Base-by-base conservation (phyloP, 1,140 invertebrate species). In the Branchinecta lindahli region DNA sequence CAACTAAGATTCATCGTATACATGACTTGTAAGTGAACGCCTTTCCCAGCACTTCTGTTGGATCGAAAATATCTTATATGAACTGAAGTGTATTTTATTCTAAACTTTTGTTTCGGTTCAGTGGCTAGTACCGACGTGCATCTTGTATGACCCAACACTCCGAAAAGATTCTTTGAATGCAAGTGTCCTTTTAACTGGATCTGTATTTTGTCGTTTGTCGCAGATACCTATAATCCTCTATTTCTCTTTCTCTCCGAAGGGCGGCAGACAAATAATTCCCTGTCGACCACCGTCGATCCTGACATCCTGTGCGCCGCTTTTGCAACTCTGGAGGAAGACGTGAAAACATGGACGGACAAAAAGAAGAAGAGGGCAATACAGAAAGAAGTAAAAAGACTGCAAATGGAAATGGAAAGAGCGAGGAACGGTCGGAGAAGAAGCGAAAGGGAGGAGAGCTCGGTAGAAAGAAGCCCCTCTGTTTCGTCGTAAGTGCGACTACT, bases 261-360 rank as follows among this genome's bases (percentile, higher is more conserved):
- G 10, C 80, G 90, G 68, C 89, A 91, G 78, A 92, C 90, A 4
- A 92, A 92, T 76, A 92, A 92, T 78, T 92, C 90, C 3, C 80
- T 92, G 12, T 87, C 89, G 3, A 89, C 87, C 8, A 86, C 88
- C 45, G 89, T 88, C 15, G 89, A 88, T 20, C 87, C 89, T 76
- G 89, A 91, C 69, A 82, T 90, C 33, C 90, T 91, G 77, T 85
- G 87, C 61, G 72, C 68, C 12, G 52, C 52, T 61, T 61, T 61
- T 61, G 52, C 52, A 20, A 61, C 52, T 3, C 18, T 61, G 18
- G 52, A 61, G 52, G 52, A 61, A 61, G 52, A 61, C 52, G 52
- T 61, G 6, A 61, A 61, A 61, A 61, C 52, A 15, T 61, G 52
- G 52, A 61, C 52, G 6, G 52, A 61, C 18, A 61, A 61, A 6